Conservation (phyloP, 1,140 invertebrate genomes). For the Bombus superbus region DNA sequence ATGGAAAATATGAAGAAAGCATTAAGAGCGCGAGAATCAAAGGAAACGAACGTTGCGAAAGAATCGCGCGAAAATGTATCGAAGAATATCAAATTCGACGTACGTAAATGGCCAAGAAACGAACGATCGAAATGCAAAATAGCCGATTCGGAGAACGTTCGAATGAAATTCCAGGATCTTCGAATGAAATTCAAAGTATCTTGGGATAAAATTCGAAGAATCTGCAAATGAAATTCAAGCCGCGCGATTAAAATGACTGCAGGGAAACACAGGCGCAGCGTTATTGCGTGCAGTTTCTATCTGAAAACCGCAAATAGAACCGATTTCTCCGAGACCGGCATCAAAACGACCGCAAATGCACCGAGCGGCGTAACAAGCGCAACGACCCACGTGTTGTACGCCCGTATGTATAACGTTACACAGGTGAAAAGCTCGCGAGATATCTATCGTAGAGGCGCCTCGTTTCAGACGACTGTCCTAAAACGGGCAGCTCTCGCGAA, state of each 20-base stretch:
- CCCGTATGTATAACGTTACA: background rate
- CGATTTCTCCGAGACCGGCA: conserved; percentile 1
- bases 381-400: background rate
- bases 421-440: background rate
- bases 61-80: no score
- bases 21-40: background rate
- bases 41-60: no score
- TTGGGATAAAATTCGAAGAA: background rate
- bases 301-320: background rate
- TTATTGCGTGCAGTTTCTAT: no score
- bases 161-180: no score
- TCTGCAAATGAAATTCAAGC: background rate
- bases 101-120: no score
- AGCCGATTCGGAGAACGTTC: no score
- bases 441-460: conserved; percentile 5
- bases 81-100: no score
- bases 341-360: background rate
- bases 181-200: no score
- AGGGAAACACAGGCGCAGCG: background rate
- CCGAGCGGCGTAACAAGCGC: background rate
- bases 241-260: background rate
- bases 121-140: no score
- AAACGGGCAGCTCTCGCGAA: background rate
- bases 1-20: background rate
- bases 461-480: conserved; percentile 8